These are phyloP conservation scores for Atta texana DNA, from an alignment of 1,140 invertebrate genomes.

Conservation along the genomic window DNA sequence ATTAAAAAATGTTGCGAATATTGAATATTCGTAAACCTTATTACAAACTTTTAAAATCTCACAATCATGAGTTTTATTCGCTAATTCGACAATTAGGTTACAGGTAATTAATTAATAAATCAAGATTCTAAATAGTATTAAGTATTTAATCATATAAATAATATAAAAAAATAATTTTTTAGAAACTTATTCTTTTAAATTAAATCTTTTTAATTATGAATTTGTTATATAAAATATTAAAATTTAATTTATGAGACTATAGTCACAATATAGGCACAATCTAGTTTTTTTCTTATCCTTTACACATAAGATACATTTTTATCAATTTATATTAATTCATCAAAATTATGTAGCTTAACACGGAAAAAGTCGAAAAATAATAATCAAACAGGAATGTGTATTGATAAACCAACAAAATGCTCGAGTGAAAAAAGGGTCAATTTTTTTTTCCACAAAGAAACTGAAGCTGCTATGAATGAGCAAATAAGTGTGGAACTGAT, in stretches of 20 bases:
- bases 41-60: constrained; percentile 21
- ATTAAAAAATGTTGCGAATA: constrained; percentile 25
- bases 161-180: not conserved
- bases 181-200: not conserved
- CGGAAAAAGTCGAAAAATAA: not conserved
- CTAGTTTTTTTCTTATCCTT: not conserved
- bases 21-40: not conserved
- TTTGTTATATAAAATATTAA: not conserved
- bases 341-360: not conserved
- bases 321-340: not conserved
- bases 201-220: not conserved
- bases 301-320: not conserved
- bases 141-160: not conserved
- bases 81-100: constrained; percentile 8
- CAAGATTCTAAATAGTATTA: not conserved
- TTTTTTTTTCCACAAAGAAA: constrained; percentile 81
- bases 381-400: constrained; percentile 12
- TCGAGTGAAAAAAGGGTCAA: constrained; percentile 73
- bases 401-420: constrained; percentile 74
- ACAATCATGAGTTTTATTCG: not conserved
- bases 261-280: not conserved
- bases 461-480: constrained; percentile 78
- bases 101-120: constrained; percentile 30
- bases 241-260: not conserved
- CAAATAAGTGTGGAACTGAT: constrained; percentile 79